Conservation (phyloP, 2,113 vertebrate genomes). For the Spea bombifrons region DNA sequence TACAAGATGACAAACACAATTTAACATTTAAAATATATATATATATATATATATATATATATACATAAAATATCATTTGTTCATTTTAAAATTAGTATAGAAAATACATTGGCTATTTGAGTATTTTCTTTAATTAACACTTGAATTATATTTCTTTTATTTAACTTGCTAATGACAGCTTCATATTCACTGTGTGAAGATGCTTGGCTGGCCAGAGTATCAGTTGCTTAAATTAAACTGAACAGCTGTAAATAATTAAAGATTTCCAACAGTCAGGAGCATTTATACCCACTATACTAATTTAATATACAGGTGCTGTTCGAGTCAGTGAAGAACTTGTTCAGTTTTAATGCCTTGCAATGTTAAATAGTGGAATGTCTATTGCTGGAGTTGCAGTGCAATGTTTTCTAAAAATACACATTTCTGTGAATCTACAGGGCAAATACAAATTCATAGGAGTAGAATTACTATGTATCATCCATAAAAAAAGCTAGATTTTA, state of each 20-base stretch:
- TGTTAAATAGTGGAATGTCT: neutral
- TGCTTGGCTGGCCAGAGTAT: neutral
- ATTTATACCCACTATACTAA: neutral
- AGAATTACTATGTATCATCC: no score
- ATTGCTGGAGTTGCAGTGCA: neutral
- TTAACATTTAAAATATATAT: neutral
- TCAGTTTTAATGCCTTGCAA: neutral
- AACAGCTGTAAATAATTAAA: slow-evolving; percentile 12
- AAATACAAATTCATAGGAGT: neutral
- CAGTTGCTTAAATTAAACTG: slow-evolving; percentile 14
- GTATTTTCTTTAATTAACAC: neutral
- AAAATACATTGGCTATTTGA: no score
- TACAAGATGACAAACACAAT: slow-evolving; percentile 6
- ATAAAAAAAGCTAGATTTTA: no score
- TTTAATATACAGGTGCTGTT: slow-evolving; percentile 2
- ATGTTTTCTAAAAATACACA: neutral
- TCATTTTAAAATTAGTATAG: no score
- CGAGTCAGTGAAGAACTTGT: neutral
- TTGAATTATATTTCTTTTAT: neutral
- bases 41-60: neutral
- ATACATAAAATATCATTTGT: neutral
- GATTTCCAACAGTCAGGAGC: neutral
- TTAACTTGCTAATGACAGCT: neutral
- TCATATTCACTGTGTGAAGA: neutral
- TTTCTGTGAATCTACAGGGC: neutral